Percentiles rank a stretch among this genome's conserved stretches.
Conservation (phyloP, 2,797 vertebrate species). For the Scyliorhinus canicula region DNA sequence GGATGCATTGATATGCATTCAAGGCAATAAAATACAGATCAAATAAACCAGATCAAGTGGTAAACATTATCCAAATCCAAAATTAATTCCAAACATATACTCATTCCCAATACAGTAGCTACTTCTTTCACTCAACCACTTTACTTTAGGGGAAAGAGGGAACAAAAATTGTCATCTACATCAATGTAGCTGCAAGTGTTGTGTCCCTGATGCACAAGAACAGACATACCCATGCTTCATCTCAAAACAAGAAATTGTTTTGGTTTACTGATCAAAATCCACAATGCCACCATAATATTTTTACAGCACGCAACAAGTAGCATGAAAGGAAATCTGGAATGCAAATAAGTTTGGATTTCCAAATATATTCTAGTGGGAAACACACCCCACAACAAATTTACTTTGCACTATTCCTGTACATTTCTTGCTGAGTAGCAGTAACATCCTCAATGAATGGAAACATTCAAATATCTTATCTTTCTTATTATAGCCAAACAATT, state of each 20-base stretch:
- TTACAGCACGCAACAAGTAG: slow-evolving; percentile 24
- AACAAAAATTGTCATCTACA: background rate
- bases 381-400: background rate
- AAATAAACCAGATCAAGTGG: background rate
- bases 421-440: background rate
- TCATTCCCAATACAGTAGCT: background rate
- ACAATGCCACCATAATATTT: background rate
- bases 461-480: background rate
- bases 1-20: background rate
- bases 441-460: background rate
- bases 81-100: background rate
- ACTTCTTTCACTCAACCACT: background rate
- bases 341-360: background rate
- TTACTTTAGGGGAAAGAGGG: background rate
- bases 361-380: background rate
- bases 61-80: background rate
- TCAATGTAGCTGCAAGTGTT: too few species aligned
- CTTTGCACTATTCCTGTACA: background rate
- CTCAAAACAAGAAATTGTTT: background rate
- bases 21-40: background rate
- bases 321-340: background rate
- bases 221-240: background rate
- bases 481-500: background rate
- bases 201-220: background rate
- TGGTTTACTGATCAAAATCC: background rate